phyloP scores from a whole-genome alignment of 2,113 vertebrate species.

The Catharus bicknelli region DNA sequence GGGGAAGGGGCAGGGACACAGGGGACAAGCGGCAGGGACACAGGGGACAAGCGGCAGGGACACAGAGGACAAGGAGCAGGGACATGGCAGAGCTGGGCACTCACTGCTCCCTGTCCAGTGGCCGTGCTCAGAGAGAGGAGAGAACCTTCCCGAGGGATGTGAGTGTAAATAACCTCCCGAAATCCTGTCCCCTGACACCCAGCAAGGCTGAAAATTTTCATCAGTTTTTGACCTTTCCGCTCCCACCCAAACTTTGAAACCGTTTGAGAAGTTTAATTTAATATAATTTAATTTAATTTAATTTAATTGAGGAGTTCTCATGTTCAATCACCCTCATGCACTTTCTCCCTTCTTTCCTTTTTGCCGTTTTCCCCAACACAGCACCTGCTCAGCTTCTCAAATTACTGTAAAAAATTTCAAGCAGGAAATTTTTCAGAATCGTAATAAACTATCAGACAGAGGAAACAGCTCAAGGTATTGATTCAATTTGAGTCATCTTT shows the following conservation, averaged over 20 bases:
- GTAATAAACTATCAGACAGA: background rate
- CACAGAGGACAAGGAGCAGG: background rate
- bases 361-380: background rate
- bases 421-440: background rate
- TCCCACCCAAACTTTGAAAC: background rate
- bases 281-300: background rate
- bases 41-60: background rate
- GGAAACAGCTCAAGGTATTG: background rate
- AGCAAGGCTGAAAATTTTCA: background rate
- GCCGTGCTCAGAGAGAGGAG: rapidly evolving
- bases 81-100: rapidly evolving
- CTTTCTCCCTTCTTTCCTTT: background rate
- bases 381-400: background rate
- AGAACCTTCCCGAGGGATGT: background rate
- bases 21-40: background rate
- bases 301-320: background rate
- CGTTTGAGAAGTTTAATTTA: background rate
- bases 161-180: background rate
- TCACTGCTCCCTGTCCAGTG: background rate
- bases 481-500: background rate
- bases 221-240: background rate
- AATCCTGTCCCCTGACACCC: rapidly evolving
- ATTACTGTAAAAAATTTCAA: background rate
- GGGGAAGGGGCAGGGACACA: background rate
- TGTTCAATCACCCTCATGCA: background rate